A percentile compares a stretch with the other conserved stretches of the same genome.
Evolutionary conservation across 2,113 vertebrate genomes (phyloP).

Genomic region (Trichomycterus rosablanca): DNA sequence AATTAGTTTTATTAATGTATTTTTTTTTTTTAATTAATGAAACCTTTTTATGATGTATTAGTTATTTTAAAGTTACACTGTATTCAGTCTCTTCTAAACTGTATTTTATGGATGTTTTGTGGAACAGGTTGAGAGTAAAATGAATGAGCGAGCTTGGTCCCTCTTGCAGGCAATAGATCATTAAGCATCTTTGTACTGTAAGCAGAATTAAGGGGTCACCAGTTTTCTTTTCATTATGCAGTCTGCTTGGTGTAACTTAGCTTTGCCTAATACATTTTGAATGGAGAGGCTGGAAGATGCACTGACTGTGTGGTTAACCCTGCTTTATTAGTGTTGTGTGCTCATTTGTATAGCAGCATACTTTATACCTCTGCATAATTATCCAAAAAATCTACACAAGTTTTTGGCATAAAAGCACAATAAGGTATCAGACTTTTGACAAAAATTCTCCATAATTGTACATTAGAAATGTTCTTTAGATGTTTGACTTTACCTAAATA

Average conservation of each 20-base stretch:
- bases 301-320: not conserved
- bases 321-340: too few species aligned
- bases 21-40: too few species aligned
- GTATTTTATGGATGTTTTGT: conserved; percentile 58
- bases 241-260: too few species aligned
- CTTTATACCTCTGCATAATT: too few species aligned
- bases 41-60: not conserved
- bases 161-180: conserved; percentile 60
- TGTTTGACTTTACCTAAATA: too few species aligned
- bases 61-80: conserved; percentile 49
- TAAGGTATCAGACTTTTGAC: too few species aligned
- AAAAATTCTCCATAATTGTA: too few species aligned
- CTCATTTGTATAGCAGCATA: too few species aligned
- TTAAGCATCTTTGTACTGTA: conserved; percentile 49
- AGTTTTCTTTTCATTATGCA: conserved; percentile 47
- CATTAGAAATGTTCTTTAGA: too few species aligned
- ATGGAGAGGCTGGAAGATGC: not conserved
- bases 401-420: too few species aligned
- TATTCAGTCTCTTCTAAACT: conserved; percentile 61
- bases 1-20: too few species aligned
- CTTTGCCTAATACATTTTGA: not conserved
- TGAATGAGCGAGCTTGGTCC: conserved; percentile 54
- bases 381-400: too few species aligned
- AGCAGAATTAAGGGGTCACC: conserved; percentile 55
- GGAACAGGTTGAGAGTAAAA: conserved; percentile 59